Evolutionary conservation across 2,797 vertebrate species (phyloP).

Genomic region (Pseudocheirus occidentalis): DNA sequence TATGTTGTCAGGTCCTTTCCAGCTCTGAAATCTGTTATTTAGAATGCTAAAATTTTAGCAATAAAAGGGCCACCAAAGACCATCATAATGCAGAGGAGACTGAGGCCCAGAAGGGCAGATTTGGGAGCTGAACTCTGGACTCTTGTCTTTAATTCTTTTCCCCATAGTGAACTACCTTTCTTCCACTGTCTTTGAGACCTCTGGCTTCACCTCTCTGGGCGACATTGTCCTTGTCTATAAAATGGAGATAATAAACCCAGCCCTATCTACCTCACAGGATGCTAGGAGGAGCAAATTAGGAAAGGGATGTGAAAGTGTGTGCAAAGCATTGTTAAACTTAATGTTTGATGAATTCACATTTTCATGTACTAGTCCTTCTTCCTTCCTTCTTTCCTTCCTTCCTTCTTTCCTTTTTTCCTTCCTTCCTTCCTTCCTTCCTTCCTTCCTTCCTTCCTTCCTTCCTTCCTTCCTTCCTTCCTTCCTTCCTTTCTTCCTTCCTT

Average conservation of each 20-base stretch:
- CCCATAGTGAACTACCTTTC: background rate
- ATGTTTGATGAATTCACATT: background rate
- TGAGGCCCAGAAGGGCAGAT: background rate
- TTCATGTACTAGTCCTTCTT: background rate
- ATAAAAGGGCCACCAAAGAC: background rate
- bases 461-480: background rate
- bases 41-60: background rate
- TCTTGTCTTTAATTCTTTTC: background rate
- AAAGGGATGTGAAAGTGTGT: background rate
- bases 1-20: background rate
- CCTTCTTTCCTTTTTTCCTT: fast-evolving
- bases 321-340: background rate
- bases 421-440: fast-evolving
- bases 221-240: background rate
- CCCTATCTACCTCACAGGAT: too few species aligned
- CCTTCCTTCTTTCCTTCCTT: fast-evolving
- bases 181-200: background rate
- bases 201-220: background rate
- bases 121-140: background rate
- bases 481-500: background rate
- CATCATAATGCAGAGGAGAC: background rate
- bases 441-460: background rate
- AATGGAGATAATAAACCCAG: background rate
- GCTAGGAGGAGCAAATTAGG: background rate
- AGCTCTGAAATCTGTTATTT: background rate